Conservation (phyloP, 2,888 invertebrate genomes). For the Papilio demoleus region DNA sequence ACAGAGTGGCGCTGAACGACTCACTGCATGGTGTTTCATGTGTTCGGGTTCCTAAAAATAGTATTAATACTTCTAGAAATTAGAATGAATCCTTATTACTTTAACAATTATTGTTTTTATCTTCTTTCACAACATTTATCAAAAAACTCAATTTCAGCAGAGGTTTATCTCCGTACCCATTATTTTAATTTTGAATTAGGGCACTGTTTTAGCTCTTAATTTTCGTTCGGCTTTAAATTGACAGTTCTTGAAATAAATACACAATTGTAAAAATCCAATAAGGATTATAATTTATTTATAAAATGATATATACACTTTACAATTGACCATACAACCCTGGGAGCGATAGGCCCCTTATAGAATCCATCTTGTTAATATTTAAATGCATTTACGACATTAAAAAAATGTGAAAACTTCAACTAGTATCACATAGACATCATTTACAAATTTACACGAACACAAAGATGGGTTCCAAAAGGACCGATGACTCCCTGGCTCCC, state of each 20-base stretch:
- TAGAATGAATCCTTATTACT: no score
- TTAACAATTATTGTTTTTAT: no score
- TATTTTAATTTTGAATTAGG: no score
- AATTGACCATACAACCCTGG: slow-evolving; percentile 74
- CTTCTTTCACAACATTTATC: no score
- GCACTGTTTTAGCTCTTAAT: not conserved
- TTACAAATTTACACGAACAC: slow-evolving; percentile 41
- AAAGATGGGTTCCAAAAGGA: slow-evolving; percentile 51
- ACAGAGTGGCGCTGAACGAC: no score
- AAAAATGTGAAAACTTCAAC: slow-evolving; percentile 31
- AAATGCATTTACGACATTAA: slow-evolving; percentile 32
- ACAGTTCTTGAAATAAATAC: slow-evolving; percentile 61
- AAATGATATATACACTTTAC: slow-evolving; percentile 82
- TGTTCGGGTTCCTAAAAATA: no score
- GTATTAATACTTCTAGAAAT: no score
- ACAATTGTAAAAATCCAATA: slow-evolving; percentile 73
- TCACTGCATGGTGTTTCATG: no score
- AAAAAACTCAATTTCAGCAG: no score
- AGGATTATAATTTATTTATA: slow-evolving; percentile 81
- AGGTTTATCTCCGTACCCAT: no score
- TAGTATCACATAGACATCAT: slow-evolving; percentile 36
- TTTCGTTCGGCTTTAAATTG: not conserved
- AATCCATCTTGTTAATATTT: slow-evolving; percentile 42
- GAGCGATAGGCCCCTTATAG: slow-evolving; percentile 58
- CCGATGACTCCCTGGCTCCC: slow-evolving; percentile 64